Evolutionary conservation across 2,113 vertebrate species (phyloP).

Genomic region (Passer montanus): DNA sequence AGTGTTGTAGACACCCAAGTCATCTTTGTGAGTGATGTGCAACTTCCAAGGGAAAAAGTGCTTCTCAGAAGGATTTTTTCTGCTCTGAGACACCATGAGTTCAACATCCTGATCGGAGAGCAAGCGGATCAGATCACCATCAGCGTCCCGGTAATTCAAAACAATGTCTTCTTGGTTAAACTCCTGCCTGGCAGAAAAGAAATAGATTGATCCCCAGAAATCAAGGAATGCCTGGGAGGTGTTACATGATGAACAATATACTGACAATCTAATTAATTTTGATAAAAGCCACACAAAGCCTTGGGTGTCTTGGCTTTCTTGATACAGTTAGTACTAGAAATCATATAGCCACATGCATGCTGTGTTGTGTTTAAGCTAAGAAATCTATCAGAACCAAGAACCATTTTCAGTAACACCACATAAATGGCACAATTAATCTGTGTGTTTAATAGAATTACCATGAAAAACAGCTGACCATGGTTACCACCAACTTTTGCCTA

Average conservation of each 20-base stretch:
- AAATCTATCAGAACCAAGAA: neutral
- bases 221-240: neutral
- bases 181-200: conserved; percentile 74
- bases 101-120: conserved; percentile 84
- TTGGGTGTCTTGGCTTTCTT: neutral
- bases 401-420: neutral
- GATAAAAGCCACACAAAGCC: neutral
- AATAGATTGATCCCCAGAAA: neutral
- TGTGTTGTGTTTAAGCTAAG: neutral
- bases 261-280: neutral
- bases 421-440: neutral
- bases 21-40: conserved; percentile 79
- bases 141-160: conserved; percentile 87
- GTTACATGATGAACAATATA: neutral
- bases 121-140: conserved; percentile 88
- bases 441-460: neutral
- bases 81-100: conserved; percentile 83
- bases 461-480: neutral
- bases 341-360: neutral
- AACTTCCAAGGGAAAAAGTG: conserved; percentile 89
- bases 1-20: conserved; percentile 82
- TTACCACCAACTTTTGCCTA: neutral
- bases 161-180: conserved; percentile 82
- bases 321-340: neutral
- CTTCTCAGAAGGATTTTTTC: conserved; percentile 75